Evolutionary conservation across 2,888 invertebrate species (phyloP).

Genomic region (Torymus tubicola): DNA sequence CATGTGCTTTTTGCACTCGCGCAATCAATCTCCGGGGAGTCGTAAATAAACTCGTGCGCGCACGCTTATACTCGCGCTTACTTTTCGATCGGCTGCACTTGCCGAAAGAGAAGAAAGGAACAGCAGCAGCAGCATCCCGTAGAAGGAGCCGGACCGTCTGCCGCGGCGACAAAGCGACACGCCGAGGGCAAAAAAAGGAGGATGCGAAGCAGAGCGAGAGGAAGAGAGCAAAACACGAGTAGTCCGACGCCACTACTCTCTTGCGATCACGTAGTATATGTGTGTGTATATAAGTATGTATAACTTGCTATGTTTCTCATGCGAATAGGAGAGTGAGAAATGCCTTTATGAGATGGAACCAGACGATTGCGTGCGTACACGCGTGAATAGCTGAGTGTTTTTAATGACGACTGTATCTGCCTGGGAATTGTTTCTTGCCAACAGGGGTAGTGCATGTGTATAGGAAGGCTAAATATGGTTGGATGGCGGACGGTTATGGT

Average conservation of each 20-base stretch:
- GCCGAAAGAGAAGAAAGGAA: neutral
- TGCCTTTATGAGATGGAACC: neutral
- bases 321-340: neutral
- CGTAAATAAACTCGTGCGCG: slow-evolving; percentile 47
- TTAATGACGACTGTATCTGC: no score
- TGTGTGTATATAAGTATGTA: no score
- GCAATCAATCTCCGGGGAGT: slow-evolving; percentile 56
- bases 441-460: no score
- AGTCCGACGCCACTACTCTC: neutral
- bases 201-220: no score
- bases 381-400: no score
- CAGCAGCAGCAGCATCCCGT: slow-evolving; percentile 1
- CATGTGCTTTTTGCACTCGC: slow-evolving; percentile 30
- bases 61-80: neutral
- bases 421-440: no score
- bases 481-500: no score
- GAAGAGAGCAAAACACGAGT: slow-evolving; percentile 1
- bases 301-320: neutral
- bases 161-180: neutral
- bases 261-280: neutral
- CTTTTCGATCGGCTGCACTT: neutral
- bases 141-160: slow-evolving; percentile 49
- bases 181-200: neutral
- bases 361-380: no score
- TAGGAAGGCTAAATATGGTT: no score